phyloP scores from a whole-genome alignment of 2,888 invertebrate species.

The Dysmachus trigonus region DNA sequence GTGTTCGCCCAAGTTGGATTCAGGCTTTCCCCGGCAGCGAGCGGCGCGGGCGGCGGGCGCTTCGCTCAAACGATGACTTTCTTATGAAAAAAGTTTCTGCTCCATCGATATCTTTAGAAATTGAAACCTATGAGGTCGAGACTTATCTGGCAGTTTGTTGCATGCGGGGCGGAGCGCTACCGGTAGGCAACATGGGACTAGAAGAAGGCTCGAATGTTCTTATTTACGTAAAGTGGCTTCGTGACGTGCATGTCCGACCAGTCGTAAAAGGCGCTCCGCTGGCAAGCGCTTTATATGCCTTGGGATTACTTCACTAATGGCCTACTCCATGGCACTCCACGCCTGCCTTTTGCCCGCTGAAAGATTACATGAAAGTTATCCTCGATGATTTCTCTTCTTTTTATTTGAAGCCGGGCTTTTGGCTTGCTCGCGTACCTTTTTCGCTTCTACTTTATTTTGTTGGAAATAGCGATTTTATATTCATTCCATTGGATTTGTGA shows the following conservation, averaged over 20 bases:
- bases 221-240: conserved; percentile 48
- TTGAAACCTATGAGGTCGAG: conserved; percentile 22
- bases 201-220: conserved; percentile 31
- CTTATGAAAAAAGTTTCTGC: neutral
- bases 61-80: conserved; percentile 1
- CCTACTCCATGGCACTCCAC: conserved; percentile 9
- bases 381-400: conserved; percentile 30
- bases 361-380: conserved; percentile 40
- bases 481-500: conserved; percentile 32
- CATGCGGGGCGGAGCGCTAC: neutral
- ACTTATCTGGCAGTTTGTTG: neutral
- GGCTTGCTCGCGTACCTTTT: neutral
- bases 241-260: conserved; percentile 45
- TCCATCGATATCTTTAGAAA: conserved; percentile 30
- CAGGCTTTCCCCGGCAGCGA: neutral
- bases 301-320: conserved; percentile 35
- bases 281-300: neutral
- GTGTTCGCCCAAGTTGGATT: neutral
- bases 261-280: neutral
- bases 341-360: conserved; percentile 26
- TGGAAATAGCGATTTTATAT: conserved; percentile 29
- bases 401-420: conserved; percentile 17
- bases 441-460: neutral
- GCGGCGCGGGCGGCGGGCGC: no score
- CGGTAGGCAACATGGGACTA: neutral